A percentile compares a stretch with the other conserved stretches of the same genome.
Evolutionary conservation across 2,797 vertebrate species (phyloP).

Genomic region (Falco columbarius): DNA sequence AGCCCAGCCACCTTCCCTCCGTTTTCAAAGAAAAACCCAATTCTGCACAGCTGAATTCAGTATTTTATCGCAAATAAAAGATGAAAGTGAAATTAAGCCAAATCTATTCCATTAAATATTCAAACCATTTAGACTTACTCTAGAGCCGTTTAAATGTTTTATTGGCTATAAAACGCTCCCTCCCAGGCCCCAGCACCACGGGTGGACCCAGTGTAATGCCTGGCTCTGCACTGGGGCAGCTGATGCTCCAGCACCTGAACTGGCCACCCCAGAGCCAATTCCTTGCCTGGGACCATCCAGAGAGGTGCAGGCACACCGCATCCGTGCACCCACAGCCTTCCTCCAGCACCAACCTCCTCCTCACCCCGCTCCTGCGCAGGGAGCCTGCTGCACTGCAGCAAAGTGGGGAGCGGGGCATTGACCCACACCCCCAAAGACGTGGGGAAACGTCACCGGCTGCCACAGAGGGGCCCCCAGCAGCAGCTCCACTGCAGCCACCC

Average conservation of each 20-base stretch:
- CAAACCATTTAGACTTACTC: constrained; percentile 24
- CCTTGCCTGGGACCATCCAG: background rate
- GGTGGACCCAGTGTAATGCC: rapidly evolving
- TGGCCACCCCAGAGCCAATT: background rate
- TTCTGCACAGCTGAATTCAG: background rate
- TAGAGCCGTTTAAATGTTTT: constrained; percentile 27
- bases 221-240: background rate
- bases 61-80: constrained; percentile 9
- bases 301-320: background rate
- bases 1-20: rapidly evolving
- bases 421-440: rapidly evolving
- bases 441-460: background rate
- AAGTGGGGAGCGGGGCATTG: background rate
- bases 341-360: background rate
- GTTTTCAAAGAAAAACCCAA: background rate
- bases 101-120: constrained; percentile 60
- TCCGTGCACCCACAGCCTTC: background rate
- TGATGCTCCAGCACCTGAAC: background rate
- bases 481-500: background rate
- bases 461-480: background rate
- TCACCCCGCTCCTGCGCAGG: rapidly evolving
- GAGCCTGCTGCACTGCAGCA: rapidly evolving
- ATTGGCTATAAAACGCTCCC: background rate
- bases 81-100: constrained; percentile 55
- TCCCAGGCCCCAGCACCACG: background rate